A percentile compares a stretch with the other conserved stretches of the same genome.
phyloP scores from a whole-genome alignment of 2,113 vertebrate species.

The Parus major region DNA sequence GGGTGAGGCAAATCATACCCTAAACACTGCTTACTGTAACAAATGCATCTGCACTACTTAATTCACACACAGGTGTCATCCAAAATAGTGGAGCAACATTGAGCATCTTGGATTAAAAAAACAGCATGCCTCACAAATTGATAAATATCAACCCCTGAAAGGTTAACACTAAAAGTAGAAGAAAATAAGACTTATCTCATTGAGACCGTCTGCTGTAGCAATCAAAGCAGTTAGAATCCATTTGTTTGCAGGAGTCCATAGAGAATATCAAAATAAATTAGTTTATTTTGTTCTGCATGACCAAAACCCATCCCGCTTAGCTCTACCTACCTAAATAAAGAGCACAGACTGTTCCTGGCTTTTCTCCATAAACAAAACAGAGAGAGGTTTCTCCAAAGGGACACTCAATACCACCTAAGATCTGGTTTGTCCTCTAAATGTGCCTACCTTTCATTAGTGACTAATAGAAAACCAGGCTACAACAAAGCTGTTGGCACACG shows the following conservation, averaged over 20 bases:
- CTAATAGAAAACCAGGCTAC: not conserved
- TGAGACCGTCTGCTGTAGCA: slow-evolving; percentile 26
- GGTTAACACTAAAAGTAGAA: not conserved
- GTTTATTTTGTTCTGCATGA: slow-evolving; percentile 28
- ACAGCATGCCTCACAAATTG: not conserved
- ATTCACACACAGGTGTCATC: not conserved
- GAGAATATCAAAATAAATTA: slow-evolving; percentile 41
- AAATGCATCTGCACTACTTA: not conserved
- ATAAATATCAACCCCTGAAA: not conserved
- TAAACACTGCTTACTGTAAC: not conserved
- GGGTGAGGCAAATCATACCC: not conserved
- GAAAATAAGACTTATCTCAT: not conserved
- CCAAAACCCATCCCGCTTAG: slow-evolving; percentile 15
- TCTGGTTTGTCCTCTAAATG: not conserved
- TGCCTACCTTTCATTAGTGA: not conserved
- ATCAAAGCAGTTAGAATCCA: slow-evolving; percentile 26
- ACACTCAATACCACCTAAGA: not conserved
- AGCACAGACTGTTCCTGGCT: not conserved
- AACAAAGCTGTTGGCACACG: not conserved
- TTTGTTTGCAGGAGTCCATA: not conserved
- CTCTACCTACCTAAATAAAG: not conserved
- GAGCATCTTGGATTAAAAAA: not conserved
- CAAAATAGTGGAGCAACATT: not conserved
- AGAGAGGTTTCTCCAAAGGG: not conserved
- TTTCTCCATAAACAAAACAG: not conserved